Base-by-base conservation (phyloP, 2,888 invertebrate genomes). In the Dryococelus australis region DNA sequence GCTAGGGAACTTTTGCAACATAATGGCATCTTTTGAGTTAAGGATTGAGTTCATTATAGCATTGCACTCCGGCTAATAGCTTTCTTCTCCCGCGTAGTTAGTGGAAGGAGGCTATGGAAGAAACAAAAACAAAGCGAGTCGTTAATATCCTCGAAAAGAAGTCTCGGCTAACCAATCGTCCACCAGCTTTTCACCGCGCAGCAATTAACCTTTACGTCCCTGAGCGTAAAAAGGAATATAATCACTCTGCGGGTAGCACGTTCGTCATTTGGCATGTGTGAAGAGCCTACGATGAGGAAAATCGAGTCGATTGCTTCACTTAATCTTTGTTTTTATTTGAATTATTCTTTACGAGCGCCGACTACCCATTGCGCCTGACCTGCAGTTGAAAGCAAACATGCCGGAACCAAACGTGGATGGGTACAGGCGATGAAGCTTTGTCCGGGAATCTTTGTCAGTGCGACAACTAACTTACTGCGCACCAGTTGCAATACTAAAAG, bases 1-100 rank as follows among this genome's bases (percentile, higher is more conserved):
- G 65, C 65, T 20, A 20, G n/a, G 24, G 24, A 65, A 65, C 65
- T 65, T 65, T 65, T 65, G 65, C 65, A 65, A 65, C 65, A 65
- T 65, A 65, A 65, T 65, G 65, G 65, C 65, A 65, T 65, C 65
- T 65, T 65, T 65, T 65, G 65, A 65, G 65, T 65, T n/a, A 65
- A 65, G 65, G 65, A 65, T 65, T 65, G 65, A 65, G 65, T 65
- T 65, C 65, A 65, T 65, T 65, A 65, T 65, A 65, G 65, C 65
- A 65, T 65, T 65, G 65, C 65, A 65, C 65, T 65, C 65, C 65
- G 13, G 65, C 65, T 65, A 65, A 65, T 65, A 65, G 65, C 65
- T 65, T n/a, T 65, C 65, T 65, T 20, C 65, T 65, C 65, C n/a
- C 65, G 65, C 8, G 65, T n/a, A 65, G 65, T 65, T 65, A 65